Evolutionary conservation across 2,113 vertebrate genomes (phyloP).

Genomic region (Lycocorax pyrrhopterus): DNA sequence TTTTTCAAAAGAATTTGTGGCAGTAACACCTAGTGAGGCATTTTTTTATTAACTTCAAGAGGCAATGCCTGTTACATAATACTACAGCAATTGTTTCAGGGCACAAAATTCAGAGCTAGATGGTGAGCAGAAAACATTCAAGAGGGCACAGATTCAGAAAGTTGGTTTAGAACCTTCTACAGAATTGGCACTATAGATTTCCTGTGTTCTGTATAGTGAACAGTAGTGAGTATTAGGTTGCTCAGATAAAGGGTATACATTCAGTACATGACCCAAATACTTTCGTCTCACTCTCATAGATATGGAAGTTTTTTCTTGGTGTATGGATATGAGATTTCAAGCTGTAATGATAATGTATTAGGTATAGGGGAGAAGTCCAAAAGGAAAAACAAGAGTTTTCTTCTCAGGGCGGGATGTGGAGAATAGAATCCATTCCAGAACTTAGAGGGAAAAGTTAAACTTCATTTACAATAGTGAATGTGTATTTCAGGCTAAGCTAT

Average conservation of each 20-base stretch:
- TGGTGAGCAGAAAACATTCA: not conserved
- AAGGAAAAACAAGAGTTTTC: not conserved
- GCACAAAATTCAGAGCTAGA: not conserved
- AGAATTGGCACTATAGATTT: not conserved
- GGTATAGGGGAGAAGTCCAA: not conserved
- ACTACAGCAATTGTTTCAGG: not conserved
- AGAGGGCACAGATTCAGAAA: not conserved
- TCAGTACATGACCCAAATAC: not conserved
- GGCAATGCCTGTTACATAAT: conserved; percentile 29
- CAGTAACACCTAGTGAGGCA: not conserved
- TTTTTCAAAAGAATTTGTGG: conserved; percentile 30
- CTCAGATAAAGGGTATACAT: not conserved
- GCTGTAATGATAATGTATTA: not conserved
- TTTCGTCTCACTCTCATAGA: not conserved
- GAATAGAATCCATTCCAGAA: not conserved
- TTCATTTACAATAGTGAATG: not conserved
- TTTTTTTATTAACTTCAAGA: conserved; percentile 22
- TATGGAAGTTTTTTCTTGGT: not conserved
- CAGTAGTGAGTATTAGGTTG: not conserved
- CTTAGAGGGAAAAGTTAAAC: not conserved
- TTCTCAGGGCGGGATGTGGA: not conserved
- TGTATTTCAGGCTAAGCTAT: not conserved
- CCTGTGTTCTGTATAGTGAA: not conserved
- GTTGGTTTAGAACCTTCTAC: not conserved
- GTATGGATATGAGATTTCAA: not conserved